Evolutionary conservation across 2,113 vertebrate species (phyloP), one percentile per base, ranked within the genome.

Genomic region (Burhinus bistriatus): DNA sequence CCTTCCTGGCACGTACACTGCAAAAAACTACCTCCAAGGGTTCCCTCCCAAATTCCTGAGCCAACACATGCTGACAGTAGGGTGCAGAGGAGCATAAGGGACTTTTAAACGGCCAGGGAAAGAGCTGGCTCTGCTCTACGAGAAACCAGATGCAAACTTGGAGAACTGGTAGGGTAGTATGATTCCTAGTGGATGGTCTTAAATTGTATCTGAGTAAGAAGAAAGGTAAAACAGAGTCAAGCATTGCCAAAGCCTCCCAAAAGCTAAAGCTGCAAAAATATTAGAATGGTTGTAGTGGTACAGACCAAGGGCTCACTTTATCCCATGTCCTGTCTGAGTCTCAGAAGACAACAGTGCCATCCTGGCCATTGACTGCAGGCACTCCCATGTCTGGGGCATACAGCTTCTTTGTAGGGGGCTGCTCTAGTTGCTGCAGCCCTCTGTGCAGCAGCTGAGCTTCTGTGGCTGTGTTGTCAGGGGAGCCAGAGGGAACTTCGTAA

Each of bases 371-470:
- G 57, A 27, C 34, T 59, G 44, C 29, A 59, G 44, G 23, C 29
- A 73, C 6, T 5, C 7, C 29, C 34, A 47, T 5, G 4, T 12
- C 29, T 68, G 14, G 11, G 29, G 5, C 27, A 59, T 0, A 0
- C 7, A n/a, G 52, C 6, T 7, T 30, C 9, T 79, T 61, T 42
- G 51, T 12, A 16, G 27, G 5, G 38, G 6, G 11, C 20, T 52
- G 38, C 16, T 64, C 5, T 44, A 21, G 15, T 61, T 68, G 47
- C 55, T 70, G 9, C 30, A 59, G 4, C 13, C 18, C 32, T 26
- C 44, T 19, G 27, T 70, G 44, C 23, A 45, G 54, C 16, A 75
- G n/a, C 21, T 44, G 36, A 88, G 15, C 15, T 85, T 49, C 54
- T 17, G 22, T 29, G 27, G 8, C 27, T 54, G 18, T 42, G 38